Evolutionary conservation across 37 sponge, comb jelly and placozoan genomes (phyloP).

Genomic region (Bolinopsis microptera): DNA sequence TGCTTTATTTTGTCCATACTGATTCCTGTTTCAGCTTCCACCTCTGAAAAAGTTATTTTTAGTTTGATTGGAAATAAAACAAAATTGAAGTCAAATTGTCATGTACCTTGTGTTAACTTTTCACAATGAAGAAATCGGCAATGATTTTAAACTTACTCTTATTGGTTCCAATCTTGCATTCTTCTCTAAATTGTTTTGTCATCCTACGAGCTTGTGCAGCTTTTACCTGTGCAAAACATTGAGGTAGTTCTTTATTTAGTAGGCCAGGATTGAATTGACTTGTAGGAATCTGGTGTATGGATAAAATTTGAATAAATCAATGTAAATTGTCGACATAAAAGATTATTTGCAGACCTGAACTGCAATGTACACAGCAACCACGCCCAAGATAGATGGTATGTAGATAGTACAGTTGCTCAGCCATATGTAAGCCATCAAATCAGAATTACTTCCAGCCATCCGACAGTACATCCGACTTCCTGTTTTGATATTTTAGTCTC

Average conservation of each 20-base stretch:
- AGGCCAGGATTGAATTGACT: too few species aligned
- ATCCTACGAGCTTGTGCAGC: background rate
- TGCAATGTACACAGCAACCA: conserved; percentile 10
- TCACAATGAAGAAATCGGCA: too few species aligned
- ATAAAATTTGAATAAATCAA: too few species aligned
- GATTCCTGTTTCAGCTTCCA: conserved; percentile 10
- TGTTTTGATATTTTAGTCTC: too few species aligned
- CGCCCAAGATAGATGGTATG: background rate
- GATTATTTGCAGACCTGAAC: too few species aligned
- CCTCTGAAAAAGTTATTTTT: too few species aligned
- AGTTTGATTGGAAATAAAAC: too few species aligned
- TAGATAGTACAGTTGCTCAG: background rate
- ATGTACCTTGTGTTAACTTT: too few species aligned
- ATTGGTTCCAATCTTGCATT: background rate
- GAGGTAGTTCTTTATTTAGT: too few species aligned
- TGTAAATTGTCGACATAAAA: too few species aligned
- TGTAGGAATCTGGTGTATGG: too few species aligned
- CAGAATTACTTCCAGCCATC: background rate
- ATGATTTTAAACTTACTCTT: background rate
- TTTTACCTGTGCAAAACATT: background rate
- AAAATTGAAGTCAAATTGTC: too few species aligned
- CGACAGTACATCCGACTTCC: conserved; percentile 18
- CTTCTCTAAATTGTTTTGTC: background rate
- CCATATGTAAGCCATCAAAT: conserved; percentile 14
- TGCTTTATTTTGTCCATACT: conserved; percentile 20